phyloP scores from a whole-genome alignment of 2,113 vertebrate genomes.

The Saccopteryx bilineata region DNA sequence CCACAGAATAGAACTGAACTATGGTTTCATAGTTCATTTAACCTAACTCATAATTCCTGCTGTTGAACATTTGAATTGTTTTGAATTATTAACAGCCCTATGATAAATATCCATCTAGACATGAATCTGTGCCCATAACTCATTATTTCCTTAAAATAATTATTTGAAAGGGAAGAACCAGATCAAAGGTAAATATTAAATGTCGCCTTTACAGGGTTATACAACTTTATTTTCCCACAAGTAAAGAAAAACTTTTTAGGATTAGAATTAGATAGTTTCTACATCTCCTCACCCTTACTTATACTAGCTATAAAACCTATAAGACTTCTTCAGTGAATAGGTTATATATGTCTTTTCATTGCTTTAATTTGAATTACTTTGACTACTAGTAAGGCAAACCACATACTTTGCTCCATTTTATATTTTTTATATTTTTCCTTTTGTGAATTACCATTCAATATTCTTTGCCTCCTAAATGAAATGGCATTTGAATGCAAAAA shows the following conservation, averaged over 20 bases:
- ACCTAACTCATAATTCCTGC: not conserved
- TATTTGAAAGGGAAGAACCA: not conserved
- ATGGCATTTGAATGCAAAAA: not conserved
- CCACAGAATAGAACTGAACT: not conserved
- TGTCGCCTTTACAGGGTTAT: not conserved
- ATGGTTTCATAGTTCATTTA: not conserved
- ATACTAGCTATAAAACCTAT: not conserved
- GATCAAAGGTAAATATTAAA: not conserved
- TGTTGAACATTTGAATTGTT: not conserved
- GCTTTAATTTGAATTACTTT: not conserved
- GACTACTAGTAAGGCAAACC: not conserved
- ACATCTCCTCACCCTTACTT: not conserved
- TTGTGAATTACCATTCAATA: not conserved
- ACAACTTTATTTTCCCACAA: not conserved
- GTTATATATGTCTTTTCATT: not conserved
- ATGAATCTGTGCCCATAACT: not conserved
- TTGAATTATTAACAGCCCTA: not conserved
- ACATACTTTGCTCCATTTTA: constrained; percentile 14
- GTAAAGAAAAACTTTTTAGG: no score
- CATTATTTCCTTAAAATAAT: constrained; percentile 23
- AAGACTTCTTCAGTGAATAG: not conserved
- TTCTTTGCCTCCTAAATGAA: not conserved
- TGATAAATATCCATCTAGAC: constrained; percentile 29
- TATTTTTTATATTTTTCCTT: constrained; percentile 43
- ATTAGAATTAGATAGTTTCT: not conserved